Evolutionary conservation across 1,140 invertebrate genomes (phyloP).

Genomic region (Anadara kagoshimensis): DNA sequence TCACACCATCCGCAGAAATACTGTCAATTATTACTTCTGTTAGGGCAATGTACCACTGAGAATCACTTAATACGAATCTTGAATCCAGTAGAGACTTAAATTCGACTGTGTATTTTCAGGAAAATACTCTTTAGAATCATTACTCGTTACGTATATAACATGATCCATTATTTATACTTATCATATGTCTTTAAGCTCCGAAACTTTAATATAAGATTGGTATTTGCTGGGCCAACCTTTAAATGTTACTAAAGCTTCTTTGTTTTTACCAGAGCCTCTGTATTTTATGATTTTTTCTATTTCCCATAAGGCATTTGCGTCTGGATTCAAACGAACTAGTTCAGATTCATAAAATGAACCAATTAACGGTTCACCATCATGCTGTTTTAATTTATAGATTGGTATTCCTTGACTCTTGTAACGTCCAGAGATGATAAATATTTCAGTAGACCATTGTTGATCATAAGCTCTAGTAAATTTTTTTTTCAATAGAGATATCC

Average conservation of each 20-base stretch:
- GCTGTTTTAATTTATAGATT: slow-evolving; percentile 32
- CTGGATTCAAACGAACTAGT: slow-evolving; percentile 14
- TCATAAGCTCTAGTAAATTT: slow-evolving; percentile 30
- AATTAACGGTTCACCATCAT: not conserved
- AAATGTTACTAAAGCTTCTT: slow-evolving; percentile 17
- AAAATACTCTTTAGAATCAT: no score
- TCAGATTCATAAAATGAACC: slow-evolving; percentile 19
- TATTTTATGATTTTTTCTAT: slow-evolving; percentile 15
- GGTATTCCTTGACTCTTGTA: slow-evolving; percentile 22
- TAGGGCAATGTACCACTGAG: no score
- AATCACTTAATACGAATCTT: no score
- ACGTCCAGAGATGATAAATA: slow-evolving; percentile 29
- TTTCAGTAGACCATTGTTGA: slow-evolving; percentile 34
- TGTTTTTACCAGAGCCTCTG: not conserved
- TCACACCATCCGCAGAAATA: no score
- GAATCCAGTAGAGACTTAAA: no score
- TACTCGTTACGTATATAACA: no score
- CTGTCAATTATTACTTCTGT: no score
- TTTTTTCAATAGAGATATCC: slow-evolving; percentile 22
- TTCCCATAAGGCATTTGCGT: slow-evolving; percentile 16
- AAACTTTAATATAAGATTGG: no score
- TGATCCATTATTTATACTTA: no score
- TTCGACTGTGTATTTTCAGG: no score
- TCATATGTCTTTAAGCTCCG: no score
- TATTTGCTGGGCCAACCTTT: slow-evolving; percentile 22